phyloP scores from a whole-genome alignment of 2,797 vertebrate genomes.

The Liparis tanakae region DNA sequence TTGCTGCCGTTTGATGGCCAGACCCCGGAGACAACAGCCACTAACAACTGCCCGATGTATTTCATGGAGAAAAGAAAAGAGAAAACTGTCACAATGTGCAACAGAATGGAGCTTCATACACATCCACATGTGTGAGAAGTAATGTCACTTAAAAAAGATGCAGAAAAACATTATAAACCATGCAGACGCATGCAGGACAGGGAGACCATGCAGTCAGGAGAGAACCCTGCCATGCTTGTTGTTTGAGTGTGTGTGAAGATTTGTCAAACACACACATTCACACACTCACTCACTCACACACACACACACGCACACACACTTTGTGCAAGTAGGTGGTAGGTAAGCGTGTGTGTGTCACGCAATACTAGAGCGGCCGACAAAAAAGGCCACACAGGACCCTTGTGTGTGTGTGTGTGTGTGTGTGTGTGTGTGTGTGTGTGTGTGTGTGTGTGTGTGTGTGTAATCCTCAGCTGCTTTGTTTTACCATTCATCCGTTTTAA shows the following conservation, averaged over 20 bases:
- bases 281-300: constrained; percentile 4
- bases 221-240: constrained; percentile 69
- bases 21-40: constrained; percentile 41
- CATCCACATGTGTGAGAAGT: constrained; percentile 62
- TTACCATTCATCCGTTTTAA: constrained; percentile 63
- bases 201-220: constrained; percentile 76
- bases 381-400: constrained; percentile 53
- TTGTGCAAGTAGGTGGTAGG: not conserved
- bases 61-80: constrained; percentile 43
- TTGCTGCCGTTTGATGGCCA: constrained; percentile 22
- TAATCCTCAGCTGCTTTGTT: constrained; percentile 62
- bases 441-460: constrained; percentile 5
- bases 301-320: not conserved
- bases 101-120: constrained; percentile 57
- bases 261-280: constrained; percentile 23
- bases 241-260: constrained; percentile 59
- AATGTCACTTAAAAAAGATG: constrained; percentile 57
- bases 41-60: constrained; percentile 29
- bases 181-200: constrained; percentile 79
- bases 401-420: constrained; percentile 32
- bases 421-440: constrained; percentile 15
- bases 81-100: constrained; percentile 66
- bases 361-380: constrained; percentile 50
- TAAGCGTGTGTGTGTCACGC: constrained; percentile 20
- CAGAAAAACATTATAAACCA: constrained; percentile 66